These are phyloP conservation scores for Pipa parva DNA, from an alignment of 2,113 vertebrate species.

Conservation along the genomic window DNA sequence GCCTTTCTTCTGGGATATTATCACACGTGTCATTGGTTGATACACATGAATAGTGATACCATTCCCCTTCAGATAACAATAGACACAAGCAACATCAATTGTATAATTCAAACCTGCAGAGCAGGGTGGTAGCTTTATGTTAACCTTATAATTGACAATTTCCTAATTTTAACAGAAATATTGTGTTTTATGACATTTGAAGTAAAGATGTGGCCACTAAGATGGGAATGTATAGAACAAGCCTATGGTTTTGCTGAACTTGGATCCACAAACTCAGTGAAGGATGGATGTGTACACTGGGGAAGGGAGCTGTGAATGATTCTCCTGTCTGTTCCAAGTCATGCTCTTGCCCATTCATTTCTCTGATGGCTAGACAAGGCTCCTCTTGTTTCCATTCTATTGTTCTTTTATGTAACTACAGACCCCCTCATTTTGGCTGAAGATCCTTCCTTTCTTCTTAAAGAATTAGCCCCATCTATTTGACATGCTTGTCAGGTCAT, in stretches of 20 bases:
- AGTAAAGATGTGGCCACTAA: slow-evolving; percentile 22
- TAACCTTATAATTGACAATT: too few relatives aligned
- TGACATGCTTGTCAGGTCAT: slow-evolving; percentile 36
- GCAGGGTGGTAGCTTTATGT: too few relatives aligned
- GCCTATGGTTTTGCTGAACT: slow-evolving; percentile 26
- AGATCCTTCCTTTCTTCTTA: slow-evolving; percentile 27
- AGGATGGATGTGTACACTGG: slow-evolving; percentile 32
- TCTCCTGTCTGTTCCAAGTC: slow-evolving; percentile 17
- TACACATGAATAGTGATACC: too few relatives aligned
- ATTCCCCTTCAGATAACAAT: too few relatives aligned
- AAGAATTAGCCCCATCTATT: slow-evolving; percentile 37
- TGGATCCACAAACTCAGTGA: slow-evolving; percentile 38
- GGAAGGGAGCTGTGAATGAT: slow-evolving; percentile 32
- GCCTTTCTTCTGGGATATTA: too few relatives aligned
- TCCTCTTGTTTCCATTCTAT: slow-evolving; percentile 28
- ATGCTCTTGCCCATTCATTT: slow-evolving; percentile 38
- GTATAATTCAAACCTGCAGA: too few relatives aligned
- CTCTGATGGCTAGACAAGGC: slow-evolving; percentile 33
- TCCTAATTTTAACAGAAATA: too few relatives aligned
- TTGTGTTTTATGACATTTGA: too few relatives aligned
- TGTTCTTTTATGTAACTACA: slow-evolving; percentile 39
- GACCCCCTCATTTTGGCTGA: slow-evolving; percentile 24
- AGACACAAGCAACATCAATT: too few relatives aligned
- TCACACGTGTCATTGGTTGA: too few relatives aligned
- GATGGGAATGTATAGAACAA: slow-evolving; percentile 23